phyloP scores from a whole-genome alignment of 2,797 vertebrate genomes.

The Sphaeramia orbicularis region DNA sequence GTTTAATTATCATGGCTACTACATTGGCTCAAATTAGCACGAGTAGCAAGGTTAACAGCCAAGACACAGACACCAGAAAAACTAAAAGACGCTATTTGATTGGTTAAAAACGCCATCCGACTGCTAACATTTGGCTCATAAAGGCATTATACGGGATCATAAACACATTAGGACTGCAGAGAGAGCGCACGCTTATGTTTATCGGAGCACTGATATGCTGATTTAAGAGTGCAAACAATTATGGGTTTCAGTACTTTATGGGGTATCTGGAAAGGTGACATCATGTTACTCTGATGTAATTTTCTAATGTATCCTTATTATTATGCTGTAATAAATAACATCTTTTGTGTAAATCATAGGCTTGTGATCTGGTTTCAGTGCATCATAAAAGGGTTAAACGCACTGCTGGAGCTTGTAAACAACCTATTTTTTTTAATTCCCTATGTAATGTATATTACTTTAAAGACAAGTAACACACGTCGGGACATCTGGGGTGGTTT shows the following conservation, averaged over 20 bases:
- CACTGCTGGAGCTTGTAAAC: conserved; percentile 35
- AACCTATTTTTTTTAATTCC: conserved; percentile 14
- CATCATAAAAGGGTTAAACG: conserved; percentile 25
- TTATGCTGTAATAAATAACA: conserved; percentile 45
- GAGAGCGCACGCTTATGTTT: conserved; percentile 33
- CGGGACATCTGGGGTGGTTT: conserved; percentile 38
- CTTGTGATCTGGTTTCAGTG: conserved; percentile 22
- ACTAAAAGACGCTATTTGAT: conserved; percentile 2
- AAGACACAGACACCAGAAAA: conserved; percentile 1
- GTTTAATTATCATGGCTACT: neutral
- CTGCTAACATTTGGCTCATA: conserved; percentile 56
- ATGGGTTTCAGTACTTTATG: conserved; percentile 32
- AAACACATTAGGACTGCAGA: conserved; percentile 58
- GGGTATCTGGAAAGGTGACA: conserved; percentile 34
- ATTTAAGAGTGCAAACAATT: conserved; percentile 44
- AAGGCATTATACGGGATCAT: conserved; percentile 50
- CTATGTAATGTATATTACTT: conserved; percentile 1
- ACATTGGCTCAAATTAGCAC: neutral
- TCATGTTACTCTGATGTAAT: conserved; percentile 35
- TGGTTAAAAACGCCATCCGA: conserved; percentile 36
- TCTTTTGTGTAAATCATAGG: conserved; percentile 22
- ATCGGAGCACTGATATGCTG: conserved; percentile 27
- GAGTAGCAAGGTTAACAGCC: conserved; percentile 9
- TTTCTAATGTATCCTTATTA: conserved; percentile 30
- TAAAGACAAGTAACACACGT: conserved; percentile 10